Evolutionary conservation across 2,888 invertebrate genomes (phyloP).

Genomic region (Nudaria mundana): DNA sequence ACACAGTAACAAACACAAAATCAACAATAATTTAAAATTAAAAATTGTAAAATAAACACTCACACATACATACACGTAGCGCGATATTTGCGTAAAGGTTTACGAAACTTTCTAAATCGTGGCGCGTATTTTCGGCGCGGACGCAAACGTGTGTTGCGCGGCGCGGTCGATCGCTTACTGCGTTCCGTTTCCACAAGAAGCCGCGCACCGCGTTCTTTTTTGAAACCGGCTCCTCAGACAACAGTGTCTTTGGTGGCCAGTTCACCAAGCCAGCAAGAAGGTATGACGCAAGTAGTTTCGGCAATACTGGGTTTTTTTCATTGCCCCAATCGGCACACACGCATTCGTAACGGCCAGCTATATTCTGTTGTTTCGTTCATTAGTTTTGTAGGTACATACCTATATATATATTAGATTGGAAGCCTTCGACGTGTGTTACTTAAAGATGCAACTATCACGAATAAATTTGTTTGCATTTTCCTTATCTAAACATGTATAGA

Average conservation of each 20-base stretch:
- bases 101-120: constrained; percentile 62
- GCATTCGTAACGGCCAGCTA: constrained; percentile 23
- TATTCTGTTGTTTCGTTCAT: constrained; percentile 19
- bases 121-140: constrained; percentile 49
- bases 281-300: constrained; percentile 74
- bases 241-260: constrained; percentile 43
- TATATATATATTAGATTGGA: constrained; percentile 24
- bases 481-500: constrained; percentile 15
- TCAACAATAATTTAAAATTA: constrained; percentile 35
- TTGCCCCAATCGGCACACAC: constrained; percentile 51
- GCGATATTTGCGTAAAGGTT: constrained; percentile 39
- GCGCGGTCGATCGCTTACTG: constrained; percentile 63
- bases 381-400: constrained; percentile 20
- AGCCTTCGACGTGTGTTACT: constrained; percentile 18
- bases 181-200: constrained; percentile 47
- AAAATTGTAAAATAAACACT: constrained; percentile 35
- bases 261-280: constrained; percentile 53
- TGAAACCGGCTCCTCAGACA: constrained; percentile 40
- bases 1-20: constrained; percentile 51
- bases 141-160: constrained; percentile 44
- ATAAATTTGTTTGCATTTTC: constrained; percentile 4
- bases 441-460: constrained; percentile 4
- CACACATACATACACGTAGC: constrained; percentile 51
- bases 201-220: constrained; percentile 44
- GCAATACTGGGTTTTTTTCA: constrained; percentile 60